Evolutionary conservation across 1,140 invertebrate species (phyloP), one percentile per base, ranked within the genome.

Genomic region (Orussus abietinus): DNA sequence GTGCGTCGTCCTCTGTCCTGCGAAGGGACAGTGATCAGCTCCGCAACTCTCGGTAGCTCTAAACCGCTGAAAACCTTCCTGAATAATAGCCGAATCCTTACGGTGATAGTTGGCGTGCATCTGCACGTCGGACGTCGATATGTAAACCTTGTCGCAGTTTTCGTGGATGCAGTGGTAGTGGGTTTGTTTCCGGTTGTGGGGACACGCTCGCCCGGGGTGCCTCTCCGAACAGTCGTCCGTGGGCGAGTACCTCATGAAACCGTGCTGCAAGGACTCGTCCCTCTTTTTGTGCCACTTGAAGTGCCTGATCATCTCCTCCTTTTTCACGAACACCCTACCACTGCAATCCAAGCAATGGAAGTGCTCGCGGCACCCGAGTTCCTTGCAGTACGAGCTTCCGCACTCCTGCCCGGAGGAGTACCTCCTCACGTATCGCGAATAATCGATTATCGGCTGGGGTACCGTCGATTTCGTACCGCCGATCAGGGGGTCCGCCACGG

Each of bases 201-300:
- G 85, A 71, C 96, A 98, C 31, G 82, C 81, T 18, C 69, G 51
- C 14, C 53, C 53, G 3, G 72, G 71, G 62, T 86, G 87, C 53
- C 81, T 78, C 62, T 90, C 86, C 0, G 83, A 81, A 59, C 93
- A 96, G 68, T 96, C 91, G 65, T 96, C 93, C 22, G 87, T 81
- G 0, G 92, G 90, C 31, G 90, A 94, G 53, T 89, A 92, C 26
- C 96, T 77, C 82, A 98, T 92, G 69, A 98, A 98, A 12, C 95
- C 95, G 63, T 97, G 90, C 53, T 94, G 91, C 5, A 98, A 72
- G 12, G 92, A 95, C 66, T 98, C 96, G 61, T 97, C 93, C 6
- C 95, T 80, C 73, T 98, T 98, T 76, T 96, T 96, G 74, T 98
- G 96, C 96, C 96, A 98, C 74, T 98, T 96, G 66, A 93, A 95